Base-by-base conservation (phyloP, 1,140 invertebrate species). In the Drosophila baimaii region DNA sequence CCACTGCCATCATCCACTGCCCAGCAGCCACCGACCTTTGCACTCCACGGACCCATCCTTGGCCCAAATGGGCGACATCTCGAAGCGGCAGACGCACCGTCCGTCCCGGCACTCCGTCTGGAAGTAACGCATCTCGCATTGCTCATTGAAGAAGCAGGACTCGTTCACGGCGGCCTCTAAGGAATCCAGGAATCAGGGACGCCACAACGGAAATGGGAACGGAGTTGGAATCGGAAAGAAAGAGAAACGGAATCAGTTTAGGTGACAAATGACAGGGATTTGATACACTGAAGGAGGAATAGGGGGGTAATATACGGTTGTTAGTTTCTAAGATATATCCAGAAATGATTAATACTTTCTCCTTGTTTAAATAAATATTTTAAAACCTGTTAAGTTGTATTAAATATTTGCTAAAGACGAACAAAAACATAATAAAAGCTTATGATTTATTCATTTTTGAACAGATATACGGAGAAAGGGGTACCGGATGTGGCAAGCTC, bases 61-160 rank as follows among this genome's bases (percentile, higher is more conserved):
- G 69, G 94, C 94, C 71, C 94, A 91, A 54, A 95, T 92, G 23
- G 96, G 94, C 27, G 94, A 93, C 93, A 95, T 95, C 84, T 97
- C 96, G 92, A 95, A 97, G 46, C 94, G 94, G 89, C 96, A 97
- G 47, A 93, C 94, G 91, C 96, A 97, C 5, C 95, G 92, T 12
- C 95, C 94, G 81, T 97, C 96, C 19, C 95, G 93, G 92, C 96
- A 97, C 91, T 96, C 95, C 8, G 96, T 96, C 92, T 95, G 94
- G 49, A 93, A 93, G 44, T 95, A 94, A 59, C 92, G 92, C 39
- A 92, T 93, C 83, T 97, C 96, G 92, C 96, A 97, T 93, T 97
- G 96, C 82, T 96, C 95, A 92, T 95, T 95, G 93, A 97, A 97
- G 81, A 94, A 94, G 81, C 96, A 97, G 29, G 95, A 94, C 80